phyloP scores from a whole-genome alignment of 2,113 vertebrate species.

The Chaetura pelagica region DNA sequence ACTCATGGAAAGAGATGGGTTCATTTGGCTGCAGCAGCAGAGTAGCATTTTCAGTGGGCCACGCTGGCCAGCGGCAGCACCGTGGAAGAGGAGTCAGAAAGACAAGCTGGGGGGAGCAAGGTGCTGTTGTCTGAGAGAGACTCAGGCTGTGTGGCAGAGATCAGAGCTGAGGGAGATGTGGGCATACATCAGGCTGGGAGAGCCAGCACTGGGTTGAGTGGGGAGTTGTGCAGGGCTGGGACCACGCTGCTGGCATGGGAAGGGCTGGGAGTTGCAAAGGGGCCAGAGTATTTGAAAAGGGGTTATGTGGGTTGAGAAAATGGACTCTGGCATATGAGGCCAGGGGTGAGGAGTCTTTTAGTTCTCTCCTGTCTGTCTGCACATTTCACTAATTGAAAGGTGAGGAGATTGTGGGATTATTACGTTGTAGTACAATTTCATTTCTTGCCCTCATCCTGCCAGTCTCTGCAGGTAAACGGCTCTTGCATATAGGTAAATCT shows the following conservation, averaged over 20 bases:
- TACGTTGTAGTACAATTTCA: background rate
- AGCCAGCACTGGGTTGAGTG: accelerated
- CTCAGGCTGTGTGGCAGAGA: accelerated
- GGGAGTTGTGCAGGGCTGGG: background rate
- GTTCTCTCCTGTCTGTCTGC: background rate
- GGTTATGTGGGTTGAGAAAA: background rate
- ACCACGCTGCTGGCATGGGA: accelerated
- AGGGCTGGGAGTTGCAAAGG: background rate
- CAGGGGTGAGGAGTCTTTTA: background rate
- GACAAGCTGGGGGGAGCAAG: background rate
- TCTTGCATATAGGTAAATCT: accelerated
- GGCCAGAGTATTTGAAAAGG: background rate
- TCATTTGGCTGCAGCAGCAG: accelerated
- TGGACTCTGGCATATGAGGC: background rate
- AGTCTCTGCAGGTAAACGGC: background rate
- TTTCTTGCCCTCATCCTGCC: background rate
- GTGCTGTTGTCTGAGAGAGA: background rate
- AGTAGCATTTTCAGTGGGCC: background rate
- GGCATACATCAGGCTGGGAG: accelerated
- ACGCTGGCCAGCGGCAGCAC: background rate
- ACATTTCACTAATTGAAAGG: background rate
- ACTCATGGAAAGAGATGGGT: accelerated
- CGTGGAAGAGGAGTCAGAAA: background rate
- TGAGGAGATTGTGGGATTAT: background rate
- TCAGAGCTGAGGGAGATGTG: background rate